Conservation (phyloP, 1,140 invertebrate genomes). For the Hermetia illucens region DNA sequence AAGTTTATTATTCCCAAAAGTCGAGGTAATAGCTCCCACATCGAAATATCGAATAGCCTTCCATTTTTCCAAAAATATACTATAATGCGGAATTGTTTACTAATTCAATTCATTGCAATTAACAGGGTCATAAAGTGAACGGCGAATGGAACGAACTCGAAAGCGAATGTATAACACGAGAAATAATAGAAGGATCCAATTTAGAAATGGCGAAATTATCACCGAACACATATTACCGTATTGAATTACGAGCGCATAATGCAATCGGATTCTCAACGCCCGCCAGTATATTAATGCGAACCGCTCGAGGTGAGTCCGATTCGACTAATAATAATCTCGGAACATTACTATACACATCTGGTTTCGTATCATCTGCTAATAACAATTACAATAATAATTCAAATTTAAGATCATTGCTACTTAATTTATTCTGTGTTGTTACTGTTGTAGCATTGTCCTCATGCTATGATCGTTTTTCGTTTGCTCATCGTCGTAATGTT, state of each 20-base stretch:
- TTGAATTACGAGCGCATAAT: slow-evolving; percentile 74
- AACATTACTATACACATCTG: slow-evolving; percentile 30
- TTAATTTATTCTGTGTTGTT: slow-evolving; percentile 21
- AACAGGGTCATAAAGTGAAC: slow-evolving; percentile 39
- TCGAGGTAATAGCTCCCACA: neutral
- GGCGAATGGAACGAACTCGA: slow-evolving; percentile 47
- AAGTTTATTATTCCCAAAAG: too few species aligned
- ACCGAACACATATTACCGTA: slow-evolving; percentile 64
- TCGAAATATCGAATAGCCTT: neutral
- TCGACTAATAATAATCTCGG: slow-evolving; percentile 33
- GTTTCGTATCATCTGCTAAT: slow-evolving; percentile 26
- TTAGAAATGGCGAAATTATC: slow-evolving; percentile 50
- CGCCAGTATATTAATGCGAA: slow-evolving; percentile 60
- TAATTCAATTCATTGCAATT: slow-evolving; percentile 2
- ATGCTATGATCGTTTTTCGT: neutral
- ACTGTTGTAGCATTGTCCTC: slow-evolving; percentile 6
- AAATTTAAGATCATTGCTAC: neutral
- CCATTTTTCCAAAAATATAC: neutral
- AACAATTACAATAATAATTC: slow-evolving; percentile 7
- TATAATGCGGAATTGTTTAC: neutral
- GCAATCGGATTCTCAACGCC: slow-evolving; percentile 63
- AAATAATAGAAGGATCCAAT: slow-evolving; percentile 41
- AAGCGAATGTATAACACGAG: slow-evolving; percentile 38
- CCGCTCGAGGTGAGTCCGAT: slow-evolving; percentile 62
- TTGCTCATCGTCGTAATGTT: too few species aligned